These are phyloP conservation scores for Drosophila virilis DNA, from an alignment of 1,140 invertebrate species.

Conservation along the genomic window DNA sequence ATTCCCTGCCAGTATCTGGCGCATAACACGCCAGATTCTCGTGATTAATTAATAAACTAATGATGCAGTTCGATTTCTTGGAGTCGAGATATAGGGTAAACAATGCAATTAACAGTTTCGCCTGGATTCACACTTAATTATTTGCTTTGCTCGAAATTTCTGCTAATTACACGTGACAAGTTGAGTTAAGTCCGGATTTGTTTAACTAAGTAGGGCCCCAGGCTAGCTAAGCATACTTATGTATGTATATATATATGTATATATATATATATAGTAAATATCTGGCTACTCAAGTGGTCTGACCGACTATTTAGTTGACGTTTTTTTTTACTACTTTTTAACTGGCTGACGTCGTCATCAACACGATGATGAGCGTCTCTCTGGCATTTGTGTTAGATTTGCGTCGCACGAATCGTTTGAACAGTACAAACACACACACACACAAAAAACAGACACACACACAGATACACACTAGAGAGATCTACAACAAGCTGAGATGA, in stretches of 20 bases:
- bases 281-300: slow-evolving; percentile 31
- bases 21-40: not conserved
- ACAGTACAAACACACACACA: slow-evolving; percentile 51
- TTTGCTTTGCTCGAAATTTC: slow-evolving; percentile 48
- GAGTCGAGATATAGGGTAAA: slow-evolving; percentile 11
- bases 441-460: slow-evolving; percentile 6
- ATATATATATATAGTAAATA: slow-evolving; percentile 4
- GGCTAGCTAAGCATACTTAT: not conserved
- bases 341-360: slow-evolving; percentile 36
- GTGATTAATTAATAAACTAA: slow-evolving; percentile 1
- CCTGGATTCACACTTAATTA: slow-evolving; percentile 56
- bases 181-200: slow-evolving; percentile 22
- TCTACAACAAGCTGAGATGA: slow-evolving; percentile 20
- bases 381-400: slow-evolving; percentile 64
- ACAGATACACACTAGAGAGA: not conserved
- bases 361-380: slow-evolving; percentile 25
- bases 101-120: slow-evolving; percentile 58
- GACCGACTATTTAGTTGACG: slow-evolving; percentile 49
- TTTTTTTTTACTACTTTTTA: slow-evolving; percentile 23
- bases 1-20: not conserved
- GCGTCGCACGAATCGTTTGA: slow-evolving; percentile 71
- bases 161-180: slow-evolving; percentile 74
- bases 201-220: slow-evolving; percentile 9
- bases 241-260: not conserved
- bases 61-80: slow-evolving; percentile 2